Evolutionary conservation across 92 coral and sea anemone species (phyloP), one percentile per base, ranked within the genome.

Genomic region (Porites evermanni): DNA sequence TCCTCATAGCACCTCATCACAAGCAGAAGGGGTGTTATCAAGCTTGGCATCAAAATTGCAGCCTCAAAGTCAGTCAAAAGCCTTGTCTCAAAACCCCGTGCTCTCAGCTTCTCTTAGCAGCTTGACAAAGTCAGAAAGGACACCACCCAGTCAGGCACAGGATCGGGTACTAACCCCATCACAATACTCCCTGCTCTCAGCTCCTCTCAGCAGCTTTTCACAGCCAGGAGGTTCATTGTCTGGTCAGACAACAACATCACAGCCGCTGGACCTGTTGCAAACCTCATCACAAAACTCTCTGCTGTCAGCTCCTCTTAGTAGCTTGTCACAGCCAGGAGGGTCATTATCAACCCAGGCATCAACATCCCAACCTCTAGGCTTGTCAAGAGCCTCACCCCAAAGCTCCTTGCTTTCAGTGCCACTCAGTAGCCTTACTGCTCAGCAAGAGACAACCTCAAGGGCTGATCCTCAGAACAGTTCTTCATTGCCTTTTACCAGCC

Each of bases 341-440:
- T 24, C 32, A 24, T 24, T n/a, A 24, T 67, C 1, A 19, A 24
- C 0, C 8, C 71, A 0, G 24, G 24, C 32, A 0, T 19, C 24
- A 67, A 24, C 71, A 6, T 8, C 23, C 0, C 32, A 0, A 0
- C 72, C 82, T 2, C n/a, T 56, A 20, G 83, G 14, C 17, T 32
- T 12, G 52, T 53, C 76, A 20, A 74, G 66, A 75, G 56, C 51
- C 70, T 5, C 47, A 1, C 64, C 70, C 52, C 53, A 68, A 67
- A 81, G 32, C 17, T 18, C 70, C 13, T 1, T 58, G 47, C 81
- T 67, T 84, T 74, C 80, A 63, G 70, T 70, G 9, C 77, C 85
- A n/a, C 79, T 74, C 66, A 83, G 78, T 24, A 58, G 86, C 11
- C 86, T 81, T 20, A 73, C 87, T 3, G 87, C 56, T 53, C 64